Evolutionary conservation across 2,113 vertebrate species (phyloP).

Genomic region (Tetraodon nigroviridis): DNA sequence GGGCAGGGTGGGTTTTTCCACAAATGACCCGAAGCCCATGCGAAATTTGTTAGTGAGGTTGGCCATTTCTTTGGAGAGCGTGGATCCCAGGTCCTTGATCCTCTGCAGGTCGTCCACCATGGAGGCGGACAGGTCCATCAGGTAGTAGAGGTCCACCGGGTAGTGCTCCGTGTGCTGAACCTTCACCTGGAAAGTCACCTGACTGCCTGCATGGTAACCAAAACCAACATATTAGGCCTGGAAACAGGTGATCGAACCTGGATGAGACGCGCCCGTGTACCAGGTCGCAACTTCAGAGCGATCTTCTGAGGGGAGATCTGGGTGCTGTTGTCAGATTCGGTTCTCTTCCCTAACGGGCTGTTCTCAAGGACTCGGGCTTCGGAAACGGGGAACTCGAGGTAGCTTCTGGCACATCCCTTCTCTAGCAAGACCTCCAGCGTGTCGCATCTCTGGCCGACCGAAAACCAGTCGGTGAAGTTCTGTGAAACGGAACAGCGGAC

Average conservation of each 20-base stretch:
- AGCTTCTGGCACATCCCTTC: conserved; percentile 78
- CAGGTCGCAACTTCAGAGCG: conserved; percentile 82
- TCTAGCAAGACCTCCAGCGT: conserved; percentile 75
- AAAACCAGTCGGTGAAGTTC: conserved; percentile 87
- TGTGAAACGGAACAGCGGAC: conserved; percentile 52
- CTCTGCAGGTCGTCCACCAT: conserved; percentile 89
- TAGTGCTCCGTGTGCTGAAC: conserved; percentile 92
- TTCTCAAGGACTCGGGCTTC: conserved; percentile 75
- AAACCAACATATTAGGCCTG: conserved; percentile 3
- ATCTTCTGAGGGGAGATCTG: conserved; percentile 92
- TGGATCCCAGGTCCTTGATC: conserved; percentile 89
- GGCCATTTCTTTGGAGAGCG: conserved; percentile 91
- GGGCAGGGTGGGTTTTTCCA: conserved; percentile 94
- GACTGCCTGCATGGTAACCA: conserved; percentile 70
- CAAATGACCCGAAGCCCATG: conserved; percentile 95
- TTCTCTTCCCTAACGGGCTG: conserved; percentile 74
- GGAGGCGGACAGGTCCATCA: conserved; percentile 97
- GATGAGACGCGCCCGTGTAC: conserved; percentile 57
- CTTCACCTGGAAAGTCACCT: conserved; percentile 85
- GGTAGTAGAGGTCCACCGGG: conserved; percentile 95
- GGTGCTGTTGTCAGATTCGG: conserved; percentile 71
- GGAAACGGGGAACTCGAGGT: conserved; percentile 83
- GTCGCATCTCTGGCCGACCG: conserved; percentile 82
- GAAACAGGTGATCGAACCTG: conserved; percentile 4
- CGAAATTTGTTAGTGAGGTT: conserved; percentile 93